These are phyloP conservation scores for Rafetus swinhoei DNA, from an alignment of 2,113 vertebrate species.

Conservation along the genomic window DNA sequence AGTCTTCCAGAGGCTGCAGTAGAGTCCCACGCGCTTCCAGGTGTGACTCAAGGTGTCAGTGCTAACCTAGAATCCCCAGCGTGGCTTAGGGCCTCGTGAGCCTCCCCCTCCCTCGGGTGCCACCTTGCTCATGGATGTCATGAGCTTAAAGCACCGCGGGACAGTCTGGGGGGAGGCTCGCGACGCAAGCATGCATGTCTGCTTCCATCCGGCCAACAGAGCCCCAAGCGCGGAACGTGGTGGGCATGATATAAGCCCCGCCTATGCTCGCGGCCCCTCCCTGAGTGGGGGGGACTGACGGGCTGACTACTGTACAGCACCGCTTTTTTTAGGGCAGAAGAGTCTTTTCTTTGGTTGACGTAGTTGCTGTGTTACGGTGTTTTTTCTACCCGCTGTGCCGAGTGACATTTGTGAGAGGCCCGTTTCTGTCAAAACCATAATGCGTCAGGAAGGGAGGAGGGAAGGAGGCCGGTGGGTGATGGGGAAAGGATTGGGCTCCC, in stretches of 20 bases:
- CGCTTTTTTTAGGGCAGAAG: neutral
- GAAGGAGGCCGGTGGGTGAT: neutral
- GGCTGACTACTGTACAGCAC: neutral
- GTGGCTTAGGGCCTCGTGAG: neutral
- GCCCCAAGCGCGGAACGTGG: neutral
- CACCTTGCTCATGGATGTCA: neutral
- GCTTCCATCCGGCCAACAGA: neutral
- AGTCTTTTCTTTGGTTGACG: neutral
- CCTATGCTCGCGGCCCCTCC: neutral
- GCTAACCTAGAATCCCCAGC: neutral
- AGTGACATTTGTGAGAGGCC: neutral
- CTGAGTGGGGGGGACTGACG: neutral
- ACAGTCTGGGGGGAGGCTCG: neutral
- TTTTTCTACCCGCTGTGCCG: neutral
- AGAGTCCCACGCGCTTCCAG: neutral
- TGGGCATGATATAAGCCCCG: neutral
- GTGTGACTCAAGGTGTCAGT: neutral
- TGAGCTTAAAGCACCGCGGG: neutral
- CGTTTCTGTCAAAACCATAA: neutral
- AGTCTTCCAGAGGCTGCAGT: neutral
- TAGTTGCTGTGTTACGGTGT: neutral
- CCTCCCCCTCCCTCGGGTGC: neutral
- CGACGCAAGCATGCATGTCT: neutral
- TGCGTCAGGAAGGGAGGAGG: neutral
- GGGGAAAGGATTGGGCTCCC: neutral